Conservation (phyloP, 2,888 invertebrate genomes). For the Drosophila colorata region DNA sequence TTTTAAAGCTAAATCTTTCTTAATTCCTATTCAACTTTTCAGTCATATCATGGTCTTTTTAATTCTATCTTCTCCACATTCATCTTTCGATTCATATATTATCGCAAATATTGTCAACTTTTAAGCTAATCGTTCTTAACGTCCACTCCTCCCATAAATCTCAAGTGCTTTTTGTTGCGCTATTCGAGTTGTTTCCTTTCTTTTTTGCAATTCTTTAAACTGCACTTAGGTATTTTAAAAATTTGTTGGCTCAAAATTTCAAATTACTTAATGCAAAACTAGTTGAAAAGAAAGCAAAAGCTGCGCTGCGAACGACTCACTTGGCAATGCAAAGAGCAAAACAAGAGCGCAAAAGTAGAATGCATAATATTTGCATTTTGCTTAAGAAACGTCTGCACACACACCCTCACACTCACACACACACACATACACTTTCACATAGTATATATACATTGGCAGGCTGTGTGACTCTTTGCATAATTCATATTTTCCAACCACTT, state of each 20-base stretch:
- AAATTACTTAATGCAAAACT: slow-evolving; percentile 62
- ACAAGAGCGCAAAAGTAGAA: slow-evolving; percentile 39
- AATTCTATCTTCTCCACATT: neutral
- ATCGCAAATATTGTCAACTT: neutral
- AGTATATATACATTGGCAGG: slow-evolving; percentile 25
- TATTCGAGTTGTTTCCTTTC: neutral
- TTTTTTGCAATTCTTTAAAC: neutral
- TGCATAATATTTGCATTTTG: slow-evolving; percentile 66
- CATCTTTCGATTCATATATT: neutral
- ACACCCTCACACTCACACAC: slow-evolving; percentile 15
- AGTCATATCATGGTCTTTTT: neutral
- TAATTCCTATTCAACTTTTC: neutral
- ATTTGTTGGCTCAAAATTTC: slow-evolving; percentile 27
- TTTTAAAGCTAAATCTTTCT: too few species aligned
- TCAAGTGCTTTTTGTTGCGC: neutral
- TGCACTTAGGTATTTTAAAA: slow-evolving; percentile 2
- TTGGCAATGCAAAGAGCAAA: slow-evolving; percentile 42
- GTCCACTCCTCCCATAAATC: neutral
- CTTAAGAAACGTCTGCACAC: slow-evolving; percentile 62
- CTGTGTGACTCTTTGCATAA: slow-evolving; percentile 61
- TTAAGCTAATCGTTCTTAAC: neutral
- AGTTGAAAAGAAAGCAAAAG: slow-evolving; percentile 31
- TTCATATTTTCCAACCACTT: slow-evolving; percentile 77
- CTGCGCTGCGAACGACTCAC: slow-evolving; percentile 28
- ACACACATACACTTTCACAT: neutral